phyloP scores from a whole-genome alignment of 2,797 vertebrate species.

The Mycteria americana region DNA sequence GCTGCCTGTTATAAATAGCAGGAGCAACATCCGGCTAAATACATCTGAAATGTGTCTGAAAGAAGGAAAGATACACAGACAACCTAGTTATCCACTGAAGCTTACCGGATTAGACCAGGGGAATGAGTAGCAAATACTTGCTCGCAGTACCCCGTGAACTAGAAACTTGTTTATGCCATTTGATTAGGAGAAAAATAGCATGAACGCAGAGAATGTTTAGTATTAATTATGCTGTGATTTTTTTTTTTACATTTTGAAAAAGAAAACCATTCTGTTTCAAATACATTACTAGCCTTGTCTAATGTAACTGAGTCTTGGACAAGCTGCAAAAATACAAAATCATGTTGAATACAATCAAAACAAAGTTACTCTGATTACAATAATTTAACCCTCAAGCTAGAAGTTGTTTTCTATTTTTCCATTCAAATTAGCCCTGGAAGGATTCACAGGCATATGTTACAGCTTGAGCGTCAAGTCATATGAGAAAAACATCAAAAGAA shows the following conservation, averaged over 20 bases:
- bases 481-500: background rate
- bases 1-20: rapidly evolving
- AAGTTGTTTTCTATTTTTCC: background rate
- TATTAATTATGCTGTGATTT: background rate
- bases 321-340: background rate
- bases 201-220: background rate
- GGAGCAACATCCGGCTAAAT: background rate
- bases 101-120: background rate
- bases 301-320: background rate
- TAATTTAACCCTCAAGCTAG: constrained; percentile 19
- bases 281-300: background rate
- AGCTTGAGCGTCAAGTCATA: background rate
- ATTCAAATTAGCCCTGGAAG: constrained; percentile 1
- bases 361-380: background rate
- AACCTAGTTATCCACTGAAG: background rate
- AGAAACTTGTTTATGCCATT: background rate
- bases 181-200: background rate
- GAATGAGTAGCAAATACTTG: background rate
- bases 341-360: background rate
- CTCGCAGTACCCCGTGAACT: background rate
- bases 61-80: background rate
- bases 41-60: background rate
- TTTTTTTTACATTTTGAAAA: background rate
- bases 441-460: background rate
- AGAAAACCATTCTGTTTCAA: background rate